phyloP scores from a whole-genome alignment of 2,113 vertebrate genomes.

The Castor canadensis region DNA sequence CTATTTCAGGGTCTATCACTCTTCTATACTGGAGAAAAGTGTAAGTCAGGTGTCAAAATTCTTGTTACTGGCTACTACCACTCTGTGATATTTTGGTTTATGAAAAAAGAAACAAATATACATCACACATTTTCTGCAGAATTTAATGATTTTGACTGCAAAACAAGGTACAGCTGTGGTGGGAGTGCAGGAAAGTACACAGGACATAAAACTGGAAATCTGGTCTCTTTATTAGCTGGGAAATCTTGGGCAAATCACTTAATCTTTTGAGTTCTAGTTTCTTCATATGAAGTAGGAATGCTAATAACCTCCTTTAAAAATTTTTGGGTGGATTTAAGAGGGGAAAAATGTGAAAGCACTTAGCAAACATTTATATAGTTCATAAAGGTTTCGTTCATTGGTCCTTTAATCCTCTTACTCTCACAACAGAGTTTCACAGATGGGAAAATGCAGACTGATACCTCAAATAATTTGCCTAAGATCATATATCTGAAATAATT shows the following conservation, averaged over 20 bases:
- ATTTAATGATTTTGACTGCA: background rate
- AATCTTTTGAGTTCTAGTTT: background rate
- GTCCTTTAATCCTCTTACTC: background rate
- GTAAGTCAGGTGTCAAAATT: slow-evolving; percentile 20
- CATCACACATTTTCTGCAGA: background rate
- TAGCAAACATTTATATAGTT: background rate
- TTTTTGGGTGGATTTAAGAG: background rate
- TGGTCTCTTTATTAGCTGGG: background rate
- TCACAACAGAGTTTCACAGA: slow-evolving; percentile 26
- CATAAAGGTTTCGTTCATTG: background rate
- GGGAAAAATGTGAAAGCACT: background rate
- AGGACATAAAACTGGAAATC: background rate
- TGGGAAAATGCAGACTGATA: slow-evolving; percentile 35
- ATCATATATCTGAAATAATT: background rate
- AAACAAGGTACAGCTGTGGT: background rate
- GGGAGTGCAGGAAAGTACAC: background rate
- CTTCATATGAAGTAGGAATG: background rate
- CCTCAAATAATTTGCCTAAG: background rate
- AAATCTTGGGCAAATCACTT: background rate
- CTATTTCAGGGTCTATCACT: background rate
- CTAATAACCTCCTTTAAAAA: background rate
- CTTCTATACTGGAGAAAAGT: background rate
- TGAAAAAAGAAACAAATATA: background rate
- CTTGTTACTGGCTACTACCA: background rate
- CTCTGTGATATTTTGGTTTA: background rate